Base-by-base conservation (phyloP, 2,113 vertebrate genomes). In the Plectropomus leopardus region DNA sequence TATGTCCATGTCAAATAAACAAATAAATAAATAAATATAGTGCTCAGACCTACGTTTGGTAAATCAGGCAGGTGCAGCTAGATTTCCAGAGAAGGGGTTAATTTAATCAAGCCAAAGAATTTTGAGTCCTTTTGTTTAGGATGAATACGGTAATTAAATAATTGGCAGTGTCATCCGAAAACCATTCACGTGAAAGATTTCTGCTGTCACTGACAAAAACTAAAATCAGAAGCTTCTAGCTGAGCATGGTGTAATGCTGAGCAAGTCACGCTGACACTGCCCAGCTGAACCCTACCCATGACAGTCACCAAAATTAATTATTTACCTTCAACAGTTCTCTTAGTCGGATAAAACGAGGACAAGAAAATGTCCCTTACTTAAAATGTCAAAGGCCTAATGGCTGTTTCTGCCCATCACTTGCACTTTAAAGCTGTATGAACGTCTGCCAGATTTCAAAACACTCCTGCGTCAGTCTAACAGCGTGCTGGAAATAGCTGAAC, bases 281-380 rank as follows among this genome's bases (percentile, higher is more conserved):
- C 66, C 50, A 69, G 67, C 61, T 72, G 60, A 72, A 78, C 66
- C 34, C 42, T 72, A 19, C 45, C 50, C 51, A 70, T 74, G 75
- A 72, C 83, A 47, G 21, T 59, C 82, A 30, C 40, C 45, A 48
- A 40, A 45, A 89, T 87, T 7, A 91, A 88, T 90, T 80, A 89
- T 92, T 90, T 64, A 88, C 69, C 30, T 61, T 32, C 44, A 69
- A 57, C 82, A 36, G 70, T 72, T 88, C 51, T 68, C 80, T 21
- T 24, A 28, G 67, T 67, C 34, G 54, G 34, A 74, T 82, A 58
- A 82, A 76, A 76, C 6, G 30, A 80, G 75, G 68, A 23, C 53
- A 63, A 68, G 66, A 76, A 78, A 72, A 76, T n/a, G 50, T 60
- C 76, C 63, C 67, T 54, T 48, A 51, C 78, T 78, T 65, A 53